Evolutionary conservation across 2,113 vertebrate genomes (phyloP).

Genomic region (Oncorhynchus keta): DNA sequence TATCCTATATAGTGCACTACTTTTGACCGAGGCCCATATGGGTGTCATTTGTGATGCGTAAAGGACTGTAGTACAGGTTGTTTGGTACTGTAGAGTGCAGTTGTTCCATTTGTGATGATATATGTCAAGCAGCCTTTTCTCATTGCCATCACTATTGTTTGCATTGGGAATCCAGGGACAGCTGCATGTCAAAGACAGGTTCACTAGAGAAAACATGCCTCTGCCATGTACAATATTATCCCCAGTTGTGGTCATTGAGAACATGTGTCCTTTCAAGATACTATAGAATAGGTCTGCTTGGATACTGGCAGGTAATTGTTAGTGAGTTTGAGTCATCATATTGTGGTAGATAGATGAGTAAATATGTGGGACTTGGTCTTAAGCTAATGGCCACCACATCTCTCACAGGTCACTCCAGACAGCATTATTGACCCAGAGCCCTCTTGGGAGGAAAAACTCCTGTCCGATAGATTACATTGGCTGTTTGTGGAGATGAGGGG

Average conservation of each 20-base stretch:
- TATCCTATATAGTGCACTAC: no score
- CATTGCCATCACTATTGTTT: background rate
- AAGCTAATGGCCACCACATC: background rate
- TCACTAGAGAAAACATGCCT: background rate
- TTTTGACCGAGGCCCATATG: no score
- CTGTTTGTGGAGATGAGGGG: slow-evolving; percentile 29
- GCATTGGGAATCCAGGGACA: background rate
- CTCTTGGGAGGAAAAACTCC: slow-evolving; percentile 24
- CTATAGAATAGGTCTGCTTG: no score
- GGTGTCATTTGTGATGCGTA: no score
- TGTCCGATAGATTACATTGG: slow-evolving; percentile 56
- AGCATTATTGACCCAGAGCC: slow-evolving; percentile 6
- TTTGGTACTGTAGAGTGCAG: background rate
- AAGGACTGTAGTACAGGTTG: background rate
- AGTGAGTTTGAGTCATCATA: background rate
- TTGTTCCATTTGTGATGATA: background rate
- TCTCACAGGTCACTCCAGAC: slow-evolving; percentile 31
- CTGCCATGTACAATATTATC: background rate
- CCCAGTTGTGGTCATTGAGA: background rate
- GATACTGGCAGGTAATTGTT: no score
- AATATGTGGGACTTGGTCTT: background rate
- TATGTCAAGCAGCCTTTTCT: background rate
- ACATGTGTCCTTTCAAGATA: background rate
- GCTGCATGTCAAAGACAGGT: background rate
- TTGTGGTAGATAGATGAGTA: background rate